Conservation (phyloP, 2,888 invertebrate species). For the Nemurella pictetii region DNA sequence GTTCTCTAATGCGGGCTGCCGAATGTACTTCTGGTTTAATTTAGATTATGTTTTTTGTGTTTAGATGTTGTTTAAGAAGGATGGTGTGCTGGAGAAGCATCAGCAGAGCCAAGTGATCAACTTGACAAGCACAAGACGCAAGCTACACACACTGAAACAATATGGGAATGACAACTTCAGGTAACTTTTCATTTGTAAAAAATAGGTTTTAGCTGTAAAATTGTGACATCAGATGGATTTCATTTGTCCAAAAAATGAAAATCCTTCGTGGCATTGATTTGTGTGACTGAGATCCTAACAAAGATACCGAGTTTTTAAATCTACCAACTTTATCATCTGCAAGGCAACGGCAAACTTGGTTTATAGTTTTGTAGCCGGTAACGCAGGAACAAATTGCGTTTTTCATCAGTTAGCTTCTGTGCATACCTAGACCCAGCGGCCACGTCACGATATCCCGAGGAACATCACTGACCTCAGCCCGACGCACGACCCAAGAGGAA, state of each 20-base stretch:
- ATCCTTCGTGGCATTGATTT: too few relatives aligned
- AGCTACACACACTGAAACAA: slow-evolving; percentile 80
- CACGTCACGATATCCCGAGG: slow-evolving; percentile 64
- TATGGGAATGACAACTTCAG: slow-evolving; percentile 85
- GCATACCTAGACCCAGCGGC: slow-evolving; percentile 54
- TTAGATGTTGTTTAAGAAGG: slow-evolving; percentile 53
- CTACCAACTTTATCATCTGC: not conserved
- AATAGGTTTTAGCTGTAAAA: too few relatives aligned
- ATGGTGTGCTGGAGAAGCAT: slow-evolving; percentile 41
- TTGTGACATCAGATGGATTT: too few relatives aligned
- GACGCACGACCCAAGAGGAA: slow-evolving; percentile 68
- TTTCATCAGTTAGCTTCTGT: not conserved
- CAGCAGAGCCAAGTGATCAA: slow-evolving; percentile 43
- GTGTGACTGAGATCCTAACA: too few relatives aligned
- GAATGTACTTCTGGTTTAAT: too few relatives aligned
- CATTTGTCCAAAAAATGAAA: too few relatives aligned
- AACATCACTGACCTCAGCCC: slow-evolving; percentile 67
- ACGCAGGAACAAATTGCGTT: not conserved
- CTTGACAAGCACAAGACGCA: slow-evolving; percentile 56
- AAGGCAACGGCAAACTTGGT: too few relatives aligned
- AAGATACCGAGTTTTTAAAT: too few relatives aligned
- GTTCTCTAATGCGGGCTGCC: not conserved
- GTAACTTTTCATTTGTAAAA: slow-evolving; percentile 55
- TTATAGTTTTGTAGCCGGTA: too few relatives aligned
- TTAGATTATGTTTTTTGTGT: not conserved